Conservation (phyloP, 2,797 vertebrate species). For the Picus viridis region DNA sequence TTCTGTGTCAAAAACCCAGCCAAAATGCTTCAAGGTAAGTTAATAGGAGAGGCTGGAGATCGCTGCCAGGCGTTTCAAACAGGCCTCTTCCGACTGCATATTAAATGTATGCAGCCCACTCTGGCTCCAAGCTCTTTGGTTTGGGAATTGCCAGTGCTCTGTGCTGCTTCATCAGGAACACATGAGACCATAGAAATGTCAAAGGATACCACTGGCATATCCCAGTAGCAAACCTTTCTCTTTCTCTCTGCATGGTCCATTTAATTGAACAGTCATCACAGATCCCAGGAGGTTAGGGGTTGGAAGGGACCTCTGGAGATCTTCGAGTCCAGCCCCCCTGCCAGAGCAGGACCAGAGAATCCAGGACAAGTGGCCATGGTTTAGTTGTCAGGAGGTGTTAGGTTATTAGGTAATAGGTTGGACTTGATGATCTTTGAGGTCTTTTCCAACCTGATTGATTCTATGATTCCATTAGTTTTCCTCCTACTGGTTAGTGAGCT, state of each 20-base stretch:
- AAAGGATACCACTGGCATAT: slow-evolving; percentile 68
- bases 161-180: slow-evolving; percentile 75
- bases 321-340: no score
- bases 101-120: slow-evolving; percentile 45
- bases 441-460: no score
- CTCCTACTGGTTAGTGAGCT: neutral
- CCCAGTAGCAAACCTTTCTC: slow-evolving; percentile 71
- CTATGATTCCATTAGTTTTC: slow-evolving; percentile 25
- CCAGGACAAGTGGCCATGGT: neutral
- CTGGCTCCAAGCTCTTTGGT: slow-evolving; percentile 61
- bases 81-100: slow-evolving; percentile 47
- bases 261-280: slow-evolving; percentile 38
- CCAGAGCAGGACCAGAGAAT: no score
- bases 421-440: no score
- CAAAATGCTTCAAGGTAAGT: slow-evolving; percentile 55
- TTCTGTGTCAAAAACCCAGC: slow-evolving; percentile 36
- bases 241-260: slow-evolving; percentile 53
- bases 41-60: slow-evolving; percentile 47
- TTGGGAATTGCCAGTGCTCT: slow-evolving; percentile 61
- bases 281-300: neutral
- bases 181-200: slow-evolving; percentile 67
- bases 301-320: no score
- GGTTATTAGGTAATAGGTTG: no score
- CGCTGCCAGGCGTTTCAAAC: slow-evolving; percentile 55
- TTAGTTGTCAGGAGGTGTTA: no score